Percentiles rank a stretch among this genome's conserved stretches.
Conservation (phyloP, 1,140 invertebrate genomes). For the Rhyzopertha dominica region DNA sequence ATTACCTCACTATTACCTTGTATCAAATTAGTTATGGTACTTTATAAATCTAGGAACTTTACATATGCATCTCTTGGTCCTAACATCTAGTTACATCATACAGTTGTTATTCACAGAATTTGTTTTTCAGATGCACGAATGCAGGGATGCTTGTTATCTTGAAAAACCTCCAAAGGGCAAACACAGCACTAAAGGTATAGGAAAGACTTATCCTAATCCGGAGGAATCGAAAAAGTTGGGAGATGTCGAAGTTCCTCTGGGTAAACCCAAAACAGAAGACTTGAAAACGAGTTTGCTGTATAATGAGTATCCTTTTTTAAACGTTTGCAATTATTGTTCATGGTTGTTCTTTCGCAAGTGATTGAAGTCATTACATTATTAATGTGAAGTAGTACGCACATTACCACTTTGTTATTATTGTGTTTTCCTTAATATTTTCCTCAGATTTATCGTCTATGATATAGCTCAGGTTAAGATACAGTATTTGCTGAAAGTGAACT, state of each 20-base stretch:
- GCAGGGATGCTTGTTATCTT: constrained; percentile 63
- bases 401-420: not conserved
- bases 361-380: no score
- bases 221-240: constrained; percentile 36
- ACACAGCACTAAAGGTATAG: constrained; percentile 76
- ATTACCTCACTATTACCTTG: no score
- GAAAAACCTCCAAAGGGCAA: constrained; percentile 71
- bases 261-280: constrained; percentile 48
- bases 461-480: constrained; percentile 80
- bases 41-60: no score
- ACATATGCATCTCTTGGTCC: not conserved
- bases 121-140: constrained; percentile 60
- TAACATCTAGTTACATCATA: no score
- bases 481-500: constrained; percentile 74
- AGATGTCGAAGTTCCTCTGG: constrained; percentile 74
- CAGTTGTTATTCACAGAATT: constrained; percentile 10
- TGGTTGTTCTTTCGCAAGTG: no score
- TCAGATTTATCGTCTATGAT: constrained; percentile 85
- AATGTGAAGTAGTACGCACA: no score
- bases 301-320: constrained; percentile 70
- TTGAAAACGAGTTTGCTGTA: constrained; percentile 62
- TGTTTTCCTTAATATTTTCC: constrained; percentile 47
- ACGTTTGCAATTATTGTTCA: constrained; percentile 3
- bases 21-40: no score
- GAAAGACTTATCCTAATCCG: constrained; percentile 69